Conservation (phyloP, 2,888 invertebrate species). For the Plemyria rubiginata region DNA sequence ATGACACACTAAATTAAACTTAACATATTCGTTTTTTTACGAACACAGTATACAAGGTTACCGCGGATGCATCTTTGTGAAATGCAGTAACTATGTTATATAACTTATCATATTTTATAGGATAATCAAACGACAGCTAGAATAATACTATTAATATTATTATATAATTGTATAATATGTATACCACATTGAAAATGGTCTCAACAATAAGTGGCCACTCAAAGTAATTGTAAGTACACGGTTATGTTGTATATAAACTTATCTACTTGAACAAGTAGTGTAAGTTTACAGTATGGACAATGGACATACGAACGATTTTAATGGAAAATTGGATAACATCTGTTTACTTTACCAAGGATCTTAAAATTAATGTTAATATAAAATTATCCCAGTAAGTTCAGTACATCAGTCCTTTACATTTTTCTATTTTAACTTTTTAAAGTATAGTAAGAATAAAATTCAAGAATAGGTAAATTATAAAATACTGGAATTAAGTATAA, state of each 20-base stretch:
- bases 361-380: not conserved
- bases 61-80: no score
- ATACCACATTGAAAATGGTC: not conserved
- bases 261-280: not conserved
- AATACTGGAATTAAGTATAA: constrained; percentile 2
- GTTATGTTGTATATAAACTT: not conserved
- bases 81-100: no score
- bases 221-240: not conserved
- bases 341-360: no score
- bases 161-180: not conserved
- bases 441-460: no score
- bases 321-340: no score
- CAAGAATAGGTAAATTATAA: not conserved
- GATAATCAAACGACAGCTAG: no score
- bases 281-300: no score
- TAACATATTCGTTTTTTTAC: not conserved
- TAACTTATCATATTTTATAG: no score
- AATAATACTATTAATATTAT: not conserved
- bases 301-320: no score
- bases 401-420: not conserved
- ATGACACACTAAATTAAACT: not conserved
- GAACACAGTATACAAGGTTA: not conserved
- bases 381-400: constrained; percentile 1
- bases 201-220: not conserved
- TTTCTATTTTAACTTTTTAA: no score